Conservation (phyloP, 2,797 vertebrate species). For the Muscicapa comitata region DNA sequence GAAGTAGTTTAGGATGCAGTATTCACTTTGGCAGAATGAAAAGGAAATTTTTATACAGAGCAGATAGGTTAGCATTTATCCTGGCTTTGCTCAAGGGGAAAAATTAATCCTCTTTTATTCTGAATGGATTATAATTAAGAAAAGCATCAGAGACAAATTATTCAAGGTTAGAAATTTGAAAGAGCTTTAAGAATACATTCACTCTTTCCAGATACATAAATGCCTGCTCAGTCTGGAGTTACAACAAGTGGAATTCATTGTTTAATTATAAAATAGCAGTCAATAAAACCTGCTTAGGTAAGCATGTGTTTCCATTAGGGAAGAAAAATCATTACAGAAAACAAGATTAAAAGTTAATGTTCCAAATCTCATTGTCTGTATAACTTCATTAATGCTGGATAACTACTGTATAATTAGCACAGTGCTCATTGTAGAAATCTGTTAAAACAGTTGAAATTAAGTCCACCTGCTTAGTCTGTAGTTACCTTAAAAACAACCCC, state of each 20-base stretch:
- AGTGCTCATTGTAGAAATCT: not conserved
- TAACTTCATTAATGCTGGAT: slow-evolving; percentile 34
- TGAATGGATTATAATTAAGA: slow-evolving; percentile 49
- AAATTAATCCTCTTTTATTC: slow-evolving; percentile 46
- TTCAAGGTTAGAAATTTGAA: slow-evolving; percentile 38
- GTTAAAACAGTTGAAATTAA: not conserved
- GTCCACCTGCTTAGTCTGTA: not conserved
- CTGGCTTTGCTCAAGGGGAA: slow-evolving; percentile 6
- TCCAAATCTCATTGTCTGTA: slow-evolving; percentile 43
- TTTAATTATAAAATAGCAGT: slow-evolving; percentile 44
- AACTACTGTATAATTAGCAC: slow-evolving; percentile 7
- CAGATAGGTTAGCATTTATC: slow-evolving; percentile 34
- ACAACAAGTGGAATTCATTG: not conserved
- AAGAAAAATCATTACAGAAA: slow-evolving; percentile 58
- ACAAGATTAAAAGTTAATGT: slow-evolving; percentile 64
- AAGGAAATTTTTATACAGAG: slow-evolving; percentile 34
- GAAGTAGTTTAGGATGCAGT: slow-evolving; percentile 21
- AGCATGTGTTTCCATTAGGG: slow-evolving; percentile 32
- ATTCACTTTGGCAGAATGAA: slow-evolving; percentile 42
- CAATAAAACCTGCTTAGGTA: slow-evolving; percentile 33
- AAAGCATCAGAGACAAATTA: slow-evolving; percentile 39
- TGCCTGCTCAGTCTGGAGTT: not conserved
- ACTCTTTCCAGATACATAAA: not conserved
- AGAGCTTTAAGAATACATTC: not conserved
- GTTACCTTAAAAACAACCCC: not conserved